Evolutionary conservation across 2,888 invertebrate genomes (phyloP), one percentile per base, ranked within the genome.

Genomic region (Patella pellucida): DNA sequence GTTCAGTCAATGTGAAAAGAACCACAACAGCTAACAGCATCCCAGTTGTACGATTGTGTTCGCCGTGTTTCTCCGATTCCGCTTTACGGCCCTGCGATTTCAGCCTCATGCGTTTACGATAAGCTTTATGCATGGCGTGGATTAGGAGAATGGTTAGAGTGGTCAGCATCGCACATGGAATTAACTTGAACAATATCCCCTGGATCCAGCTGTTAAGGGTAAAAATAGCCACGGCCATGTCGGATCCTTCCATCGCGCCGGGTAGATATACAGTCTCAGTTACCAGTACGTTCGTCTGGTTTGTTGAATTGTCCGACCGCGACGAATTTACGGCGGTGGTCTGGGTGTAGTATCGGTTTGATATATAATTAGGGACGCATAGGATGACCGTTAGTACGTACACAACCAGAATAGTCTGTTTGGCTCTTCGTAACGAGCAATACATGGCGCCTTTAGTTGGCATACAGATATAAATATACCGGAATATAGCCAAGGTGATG

Each of bases 401-500:
- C 81, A 97, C 93, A 69, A 96, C 89, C 0, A 96, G 76, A 80
- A 97, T 96, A 74, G 95, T 96, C 94, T 16, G 95, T 95, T 74
- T 93, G 0, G 97, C 96, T 80, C 95, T 94, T 74, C 93, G 92
- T 92, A 95, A 94, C 85, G 94, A 95, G 89, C 97, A 97, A 95
- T 96, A 95, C 51, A 94, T 93, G 52, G 94, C 93, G 87, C 95
- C 96, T 84, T 93, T 93, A 82, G 95, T 95, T 0, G 97, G 97
- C 90, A 94, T 94, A 0, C 95, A 96, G 76, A 92, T 91, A 80
- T 90, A 92, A 19, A 92, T 84, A 89, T 96, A 97, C 4, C 98
- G 93, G 96, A 98, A 98, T 14, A 97, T 95, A 0, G 98, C 98
- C 78, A 98, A 91, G 0, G 96, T 95, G 3, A 98, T 95, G 0